Conservation (phyloP, 2,797 vertebrate species). For the Rhinophrynus dorsalis region DNA sequence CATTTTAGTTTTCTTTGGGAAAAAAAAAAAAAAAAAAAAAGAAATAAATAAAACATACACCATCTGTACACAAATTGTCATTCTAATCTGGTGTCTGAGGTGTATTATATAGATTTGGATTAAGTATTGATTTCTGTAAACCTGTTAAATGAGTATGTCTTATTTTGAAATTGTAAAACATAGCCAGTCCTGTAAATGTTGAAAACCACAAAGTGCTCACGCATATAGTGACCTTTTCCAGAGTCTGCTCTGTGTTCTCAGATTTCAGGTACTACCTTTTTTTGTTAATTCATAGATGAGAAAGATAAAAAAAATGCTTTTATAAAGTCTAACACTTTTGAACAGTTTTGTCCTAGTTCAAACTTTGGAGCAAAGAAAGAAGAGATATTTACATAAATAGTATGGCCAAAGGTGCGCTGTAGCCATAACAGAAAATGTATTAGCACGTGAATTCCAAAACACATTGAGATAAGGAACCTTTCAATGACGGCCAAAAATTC, state of each 20-base stretch:
- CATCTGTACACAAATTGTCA: conserved; percentile 16
- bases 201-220: conserved; percentile 5
- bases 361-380: too few species aligned
- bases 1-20: too few species aligned
- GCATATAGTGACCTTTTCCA: conserved; percentile 23
- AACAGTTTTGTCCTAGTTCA: too few species aligned
- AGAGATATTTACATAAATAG: too few species aligned
- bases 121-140: conserved; percentile 37
- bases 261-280: conserved; percentile 10
- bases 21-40: too few species aligned
- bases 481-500: too few species aligned
- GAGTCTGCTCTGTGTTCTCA: conserved; percentile 10
- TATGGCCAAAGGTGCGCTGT: too few species aligned
- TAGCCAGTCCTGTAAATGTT: not conserved
- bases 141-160: conserved; percentile 25
- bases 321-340: too few species aligned
- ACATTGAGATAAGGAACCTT: too few species aligned
- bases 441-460: too few species aligned
- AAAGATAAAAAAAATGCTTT: conserved; percentile 24
- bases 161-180: conserved; percentile 37
- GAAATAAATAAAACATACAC: not conserved
- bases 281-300: conserved; percentile 1
- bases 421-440: too few species aligned
- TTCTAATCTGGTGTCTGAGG: conserved; percentile 29
- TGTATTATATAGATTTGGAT: conserved; percentile 33